A percentile compares a stretch with the other conserved stretches of the same genome.
Evolutionary conservation across 2,113 vertebrate species (phyloP).

Genomic region (Neodon shergylaensis): DNA sequence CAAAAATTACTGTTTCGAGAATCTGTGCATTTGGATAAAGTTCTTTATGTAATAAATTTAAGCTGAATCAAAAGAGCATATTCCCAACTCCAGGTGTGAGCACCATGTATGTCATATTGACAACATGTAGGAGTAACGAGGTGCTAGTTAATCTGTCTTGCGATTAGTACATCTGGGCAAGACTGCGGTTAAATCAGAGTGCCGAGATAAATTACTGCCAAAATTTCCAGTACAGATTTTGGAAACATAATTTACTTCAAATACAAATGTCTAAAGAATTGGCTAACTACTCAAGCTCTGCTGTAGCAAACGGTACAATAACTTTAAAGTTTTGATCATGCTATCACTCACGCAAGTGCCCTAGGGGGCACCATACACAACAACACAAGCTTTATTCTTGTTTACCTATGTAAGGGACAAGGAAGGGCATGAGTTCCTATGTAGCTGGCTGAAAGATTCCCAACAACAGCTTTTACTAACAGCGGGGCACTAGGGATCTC

Average conservation of each 20-base stretch:
- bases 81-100: conserved; percentile 34
- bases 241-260: conserved; percentile 49
- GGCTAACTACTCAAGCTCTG: not conserved
- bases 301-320: conserved; percentile 21
- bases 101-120: not conserved
- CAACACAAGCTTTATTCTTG: not conserved
- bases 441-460: not conserved
- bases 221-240: not conserved
- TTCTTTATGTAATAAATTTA: conserved; percentile 47
- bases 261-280: conserved; percentile 59
- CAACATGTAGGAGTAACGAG: not conserved
- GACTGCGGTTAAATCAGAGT: not conserved
- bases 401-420: not conserved
- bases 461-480: conserved; percentile 30
- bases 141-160: not conserved
- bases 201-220: conserved; percentile 11
- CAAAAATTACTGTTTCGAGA: conserved; percentile 71
- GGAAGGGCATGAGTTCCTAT: not conserved
- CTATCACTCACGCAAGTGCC: not conserved
- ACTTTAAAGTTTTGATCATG: not conserved
- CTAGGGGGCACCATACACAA: not conserved
- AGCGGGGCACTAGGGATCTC: conserved; percentile 51
- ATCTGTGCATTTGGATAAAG: conserved; percentile 42
- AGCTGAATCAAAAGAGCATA: conserved; percentile 28
- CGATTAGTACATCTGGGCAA: conserved; percentile 18